Evolutionary conservation across 2,113 vertebrate species (phyloP).

Genomic region (Monarcha castaneiventris): DNA sequence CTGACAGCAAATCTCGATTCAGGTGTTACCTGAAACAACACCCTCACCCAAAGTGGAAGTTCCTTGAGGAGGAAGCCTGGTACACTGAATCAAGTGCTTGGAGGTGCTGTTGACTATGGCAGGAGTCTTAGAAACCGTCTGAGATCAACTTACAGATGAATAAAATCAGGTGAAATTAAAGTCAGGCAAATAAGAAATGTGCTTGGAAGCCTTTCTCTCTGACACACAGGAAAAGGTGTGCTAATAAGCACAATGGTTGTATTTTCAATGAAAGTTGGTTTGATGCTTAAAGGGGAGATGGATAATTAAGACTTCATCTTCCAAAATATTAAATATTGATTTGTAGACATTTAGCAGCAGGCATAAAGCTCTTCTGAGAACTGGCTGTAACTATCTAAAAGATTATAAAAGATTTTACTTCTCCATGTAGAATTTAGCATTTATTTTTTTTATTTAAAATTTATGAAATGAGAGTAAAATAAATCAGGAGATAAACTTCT

Average conservation of each 20-base stretch:
- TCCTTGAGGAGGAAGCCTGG: background rate
- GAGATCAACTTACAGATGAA: background rate
- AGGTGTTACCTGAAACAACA: background rate
- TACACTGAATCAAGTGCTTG: fast-evolving
- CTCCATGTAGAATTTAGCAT: slow-evolving; percentile 68
- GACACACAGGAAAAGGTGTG: slow-evolving; percentile 47
- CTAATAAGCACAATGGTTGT: slow-evolving; percentile 60
- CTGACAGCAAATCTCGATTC: background rate
- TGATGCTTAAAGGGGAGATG: slow-evolving; percentile 65
- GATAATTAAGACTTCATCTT: slow-evolving; percentile 77
- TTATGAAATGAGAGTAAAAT: slow-evolving; percentile 63
- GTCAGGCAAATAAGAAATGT: background rate
- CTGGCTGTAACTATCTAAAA: slow-evolving; percentile 68
- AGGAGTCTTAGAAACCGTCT: background rate
- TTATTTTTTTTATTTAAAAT: slow-evolving; percentile 69
- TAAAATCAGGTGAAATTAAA: background rate
- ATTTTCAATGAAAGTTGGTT: slow-evolving; percentile 60
- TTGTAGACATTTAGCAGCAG: slow-evolving; percentile 73
- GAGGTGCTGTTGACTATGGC: background rate
- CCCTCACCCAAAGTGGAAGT: background rate
- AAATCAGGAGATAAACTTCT: slow-evolving; percentile 49
- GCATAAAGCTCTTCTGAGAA: slow-evolving; percentile 71
- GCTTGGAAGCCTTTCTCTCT: slow-evolving; percentile 19
- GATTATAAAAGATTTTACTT: slow-evolving; percentile 73
- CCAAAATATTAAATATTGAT: slow-evolving; percentile 80